Base-by-base conservation (phyloP, 1,140 invertebrate genomes). In the Lordiphosa stackelbergi region DNA sequence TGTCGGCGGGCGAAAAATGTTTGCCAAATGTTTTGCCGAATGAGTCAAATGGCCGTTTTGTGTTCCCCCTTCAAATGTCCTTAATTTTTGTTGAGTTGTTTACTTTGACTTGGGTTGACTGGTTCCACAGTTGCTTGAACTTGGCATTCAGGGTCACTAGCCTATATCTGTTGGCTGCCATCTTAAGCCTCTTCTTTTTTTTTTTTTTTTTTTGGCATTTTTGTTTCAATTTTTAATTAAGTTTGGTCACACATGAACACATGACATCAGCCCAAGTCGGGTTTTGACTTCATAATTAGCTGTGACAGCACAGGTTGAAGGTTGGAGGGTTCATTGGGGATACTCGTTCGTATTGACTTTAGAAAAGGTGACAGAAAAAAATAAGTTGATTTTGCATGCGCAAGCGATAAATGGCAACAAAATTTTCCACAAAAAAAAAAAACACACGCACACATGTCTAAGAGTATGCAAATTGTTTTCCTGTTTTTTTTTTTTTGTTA, bases 171-270 rank as follows among this genome's bases (percentile, higher is more conserved):
- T 52, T 22, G n/a, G 11, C 57, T 53, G 70, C 34, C 48, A 62
- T 79, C 59, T 52, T 13, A 55, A 37, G 2, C 49, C 12, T 41
- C 10, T 11, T 7, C 22, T 41, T 24, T 28, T 2, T 16, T 61
- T n/a, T n/a, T 41, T 24, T 28, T 2, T 16, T 16, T 16, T 19
- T 22, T 16, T 16, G 24, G 28, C 5, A 19, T 13, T 61, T 24
- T 35, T 57, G 8, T 37, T 8, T 37, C 34, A 31, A 43, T 65
- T 54, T 65, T 81, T 83, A 75, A 81, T 81, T 77, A 83, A 81
- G 83, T 56, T 81, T 54, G 58, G 55, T 24, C 24, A 11, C 49
- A 53, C 57, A 58, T 83, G 77, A 83, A 11, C 49, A 53, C 57
- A 58, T 83, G 77, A 83, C 77, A 71, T 73, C 72, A 81, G 42